Conservation (phyloP, 1,140 invertebrate genomes). For the Drosophila prosaltans region DNA sequence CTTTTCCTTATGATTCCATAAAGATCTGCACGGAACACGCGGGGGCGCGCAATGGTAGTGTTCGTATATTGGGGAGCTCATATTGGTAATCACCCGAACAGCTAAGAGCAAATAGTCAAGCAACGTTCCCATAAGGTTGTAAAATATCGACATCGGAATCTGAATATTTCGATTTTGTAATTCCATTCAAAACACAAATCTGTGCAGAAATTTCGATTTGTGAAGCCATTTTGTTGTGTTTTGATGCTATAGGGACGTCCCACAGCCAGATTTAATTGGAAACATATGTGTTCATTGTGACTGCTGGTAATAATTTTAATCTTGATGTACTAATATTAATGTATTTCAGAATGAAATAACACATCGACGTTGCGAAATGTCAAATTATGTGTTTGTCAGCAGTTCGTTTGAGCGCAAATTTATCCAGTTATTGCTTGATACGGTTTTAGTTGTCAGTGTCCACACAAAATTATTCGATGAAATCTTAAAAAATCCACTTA, state of each 20-base stretch:
- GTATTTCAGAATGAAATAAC: slow-evolving; percentile 57
- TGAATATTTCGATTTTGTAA: slow-evolving; percentile 35
- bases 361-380: slow-evolving; percentile 60
- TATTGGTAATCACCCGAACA: slow-evolving; percentile 54
- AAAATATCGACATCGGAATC: slow-evolving; percentile 51
- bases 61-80: slow-evolving; percentile 70
- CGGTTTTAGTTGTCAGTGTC: slow-evolving; percentile 23
- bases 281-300: slow-evolving; percentile 48
- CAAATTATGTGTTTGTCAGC: slow-evolving; percentile 28
- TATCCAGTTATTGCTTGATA: slow-evolving; percentile 42
- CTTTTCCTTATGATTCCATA: slow-evolving; percentile 39
- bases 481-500: slow-evolving; percentile 47
- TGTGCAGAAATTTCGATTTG: slow-evolving; percentile 32
- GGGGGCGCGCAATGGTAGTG: slow-evolving; percentile 60
- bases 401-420: slow-evolving; percentile 12
- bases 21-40: slow-evolving; percentile 26
- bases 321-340: slow-evolving; percentile 32
- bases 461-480: slow-evolving; percentile 48
- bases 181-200: slow-evolving; percentile 54
- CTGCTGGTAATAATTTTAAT: slow-evolving; percentile 25
- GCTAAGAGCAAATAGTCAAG: slow-evolving; percentile 62
- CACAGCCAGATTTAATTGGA: slow-evolving; percentile 40
- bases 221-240: slow-evolving; percentile 62
- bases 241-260: slow-evolving; percentile 43
- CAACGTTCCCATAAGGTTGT: slow-evolving; percentile 57